Percentiles rank a stretch among this genome's conserved stretches.
phyloP scores from a whole-genome alignment of 2,888 invertebrate genomes.

The Pristionchus exspectatus region DNA sequence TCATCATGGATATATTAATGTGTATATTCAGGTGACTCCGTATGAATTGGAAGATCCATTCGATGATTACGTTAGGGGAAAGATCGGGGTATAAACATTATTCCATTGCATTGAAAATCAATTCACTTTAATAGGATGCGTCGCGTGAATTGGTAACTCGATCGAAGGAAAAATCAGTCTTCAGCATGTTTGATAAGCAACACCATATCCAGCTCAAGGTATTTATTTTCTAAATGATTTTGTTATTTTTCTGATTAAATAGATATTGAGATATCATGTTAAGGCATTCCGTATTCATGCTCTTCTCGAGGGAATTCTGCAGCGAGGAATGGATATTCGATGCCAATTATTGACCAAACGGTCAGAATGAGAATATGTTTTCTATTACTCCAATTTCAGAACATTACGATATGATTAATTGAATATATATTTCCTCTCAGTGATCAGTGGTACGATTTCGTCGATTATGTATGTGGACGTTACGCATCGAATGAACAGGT shows the following conservation, averaged over 20 bases:
- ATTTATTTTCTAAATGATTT: not conserved
- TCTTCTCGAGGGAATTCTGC: constrained; percentile 47
- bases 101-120: not conserved
- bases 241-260: no score
- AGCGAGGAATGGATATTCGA: constrained; percentile 27
- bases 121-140: not conserved
- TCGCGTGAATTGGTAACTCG: not conserved
- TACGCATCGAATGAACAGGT: constrained; percentile 17
- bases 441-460: constrained; percentile 26
- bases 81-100: not conserved
- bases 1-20: not conserved
- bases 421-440: not conserved
- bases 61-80: not conserved
- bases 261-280: not conserved
- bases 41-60: not conserved
- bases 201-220: not conserved
- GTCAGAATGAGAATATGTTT: not conserved
- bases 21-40: not conserved
- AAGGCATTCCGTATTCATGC: constrained; percentile 12
- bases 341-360: not conserved
- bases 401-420: not conserved
- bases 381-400: not conserved
- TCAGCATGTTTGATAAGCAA: not conserved
- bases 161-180: not conserved
- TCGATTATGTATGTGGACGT: not conserved